These are phyloP conservation scores for Balanococcus diminutus DNA, from an alignment of 2,888 invertebrate species.

Conservation along the genomic window DNA sequence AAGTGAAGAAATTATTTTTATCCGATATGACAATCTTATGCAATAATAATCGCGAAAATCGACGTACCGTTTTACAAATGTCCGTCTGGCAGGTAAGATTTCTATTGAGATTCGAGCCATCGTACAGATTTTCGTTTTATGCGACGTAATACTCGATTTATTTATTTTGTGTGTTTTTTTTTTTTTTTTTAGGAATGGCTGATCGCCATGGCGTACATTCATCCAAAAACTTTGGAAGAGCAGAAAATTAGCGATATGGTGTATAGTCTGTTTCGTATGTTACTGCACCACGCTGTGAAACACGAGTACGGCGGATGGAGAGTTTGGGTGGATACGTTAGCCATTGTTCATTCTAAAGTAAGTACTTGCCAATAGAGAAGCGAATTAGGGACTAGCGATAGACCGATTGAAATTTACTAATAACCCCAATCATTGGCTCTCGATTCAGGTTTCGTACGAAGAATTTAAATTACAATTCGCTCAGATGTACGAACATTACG, in stretches of 20 bases:
- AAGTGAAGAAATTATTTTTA: slow-evolving; percentile 94
- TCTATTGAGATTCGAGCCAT: no score
- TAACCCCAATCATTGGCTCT: background rate
- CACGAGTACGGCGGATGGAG: slow-evolving; percentile 99
- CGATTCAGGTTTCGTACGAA: slow-evolving; percentile 87
- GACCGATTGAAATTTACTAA: no score
- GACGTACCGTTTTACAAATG: slow-evolving; percentile 98
- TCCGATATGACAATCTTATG: slow-evolving; percentile 98
- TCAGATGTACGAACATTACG: slow-evolving; percentile 96
- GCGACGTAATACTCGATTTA: background rate
- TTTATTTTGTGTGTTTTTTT: background rate
- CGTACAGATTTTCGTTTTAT: background rate
- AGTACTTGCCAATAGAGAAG: background rate
- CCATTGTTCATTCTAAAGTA: slow-evolving; percentile 98
- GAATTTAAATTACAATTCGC: slow-evolving; percentile 97
- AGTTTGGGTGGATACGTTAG: slow-evolving; percentile 99
- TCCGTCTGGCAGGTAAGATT: slow-evolving; percentile 87
- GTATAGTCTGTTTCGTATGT: slow-evolving; percentile 94
- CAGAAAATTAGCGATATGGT: slow-evolving; percentile 98
- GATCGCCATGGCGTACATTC: slow-evolving; percentile 97
- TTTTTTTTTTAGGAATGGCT: slow-evolving; percentile 80
- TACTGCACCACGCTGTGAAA: slow-evolving; percentile 98
- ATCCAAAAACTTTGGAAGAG: slow-evolving; percentile 92
- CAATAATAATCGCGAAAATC: slow-evolving; percentile 95
- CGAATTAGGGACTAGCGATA: no score